Conservation (phyloP, 2,888 invertebrate species). For the Seira musarum region DNA sequence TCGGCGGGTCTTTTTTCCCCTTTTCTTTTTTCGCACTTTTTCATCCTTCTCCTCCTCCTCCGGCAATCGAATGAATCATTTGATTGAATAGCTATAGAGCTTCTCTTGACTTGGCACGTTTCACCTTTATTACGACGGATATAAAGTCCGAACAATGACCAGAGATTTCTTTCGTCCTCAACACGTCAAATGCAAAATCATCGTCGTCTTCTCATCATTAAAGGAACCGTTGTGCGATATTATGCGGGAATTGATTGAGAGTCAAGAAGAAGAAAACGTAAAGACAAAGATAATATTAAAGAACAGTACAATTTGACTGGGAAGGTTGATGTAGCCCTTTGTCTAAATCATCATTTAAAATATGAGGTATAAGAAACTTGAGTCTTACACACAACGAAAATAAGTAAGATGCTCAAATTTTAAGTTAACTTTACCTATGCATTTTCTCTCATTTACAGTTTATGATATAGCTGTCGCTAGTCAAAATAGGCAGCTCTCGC, state of each 20-base stretch:
- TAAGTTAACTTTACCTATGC: not conserved
- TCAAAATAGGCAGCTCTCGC: conserved; percentile 39
- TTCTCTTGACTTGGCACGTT: conserved; percentile 6
- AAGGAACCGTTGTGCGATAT: not conserved
- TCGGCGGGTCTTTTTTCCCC: not conserved
- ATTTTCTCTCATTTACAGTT: conserved; percentile 21
- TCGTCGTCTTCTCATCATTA: not conserved
- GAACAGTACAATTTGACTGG: not conserved
- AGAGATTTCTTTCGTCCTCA: not conserved
- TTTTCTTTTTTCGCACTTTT: not conserved
- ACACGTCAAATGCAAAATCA: not conserved
- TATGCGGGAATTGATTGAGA: not conserved
- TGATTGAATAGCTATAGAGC: conserved; percentile 1
- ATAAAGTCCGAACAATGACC: conserved; percentile 7
- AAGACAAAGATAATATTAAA: not conserved
- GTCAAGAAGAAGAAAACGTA: not conserved
- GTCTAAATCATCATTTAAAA: not conserved
- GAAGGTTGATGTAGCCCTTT: not conserved
- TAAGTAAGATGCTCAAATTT: too few species aligned
- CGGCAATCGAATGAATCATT: not conserved
- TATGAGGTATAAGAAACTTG: not conserved
- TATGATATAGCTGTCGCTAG: conserved; percentile 42
- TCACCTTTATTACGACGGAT: not conserved
- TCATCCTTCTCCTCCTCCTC: not conserved
- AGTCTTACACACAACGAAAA: too few species aligned